Evolutionary conservation across 2,888 invertebrate genomes (phyloP).

Genomic region (Strigamia crassipes): DNA sequence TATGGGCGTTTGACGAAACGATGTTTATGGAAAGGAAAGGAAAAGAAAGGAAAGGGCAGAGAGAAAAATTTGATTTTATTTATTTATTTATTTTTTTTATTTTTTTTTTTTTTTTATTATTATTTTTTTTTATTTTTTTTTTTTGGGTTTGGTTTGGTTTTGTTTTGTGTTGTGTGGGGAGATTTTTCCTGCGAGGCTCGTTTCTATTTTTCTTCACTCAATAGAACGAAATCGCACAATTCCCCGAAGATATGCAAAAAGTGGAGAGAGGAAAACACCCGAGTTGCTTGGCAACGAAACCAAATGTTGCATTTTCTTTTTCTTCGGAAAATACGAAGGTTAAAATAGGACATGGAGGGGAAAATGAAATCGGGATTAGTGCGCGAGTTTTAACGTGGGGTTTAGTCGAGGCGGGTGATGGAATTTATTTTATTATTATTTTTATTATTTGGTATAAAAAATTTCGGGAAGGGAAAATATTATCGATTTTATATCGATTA

Average conservation of each 20-base stretch:
- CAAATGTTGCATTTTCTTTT: background rate
- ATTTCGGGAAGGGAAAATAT: no score
- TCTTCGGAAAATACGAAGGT: background rate
- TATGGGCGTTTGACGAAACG: background rate
- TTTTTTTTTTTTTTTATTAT: background rate
- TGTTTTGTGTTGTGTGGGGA: background rate
- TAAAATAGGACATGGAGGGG: background rate
- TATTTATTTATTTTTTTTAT: background rate
- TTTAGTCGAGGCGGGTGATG: background rate
- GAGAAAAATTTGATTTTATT: no score
- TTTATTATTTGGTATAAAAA: background rate
- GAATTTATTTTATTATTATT: background rate
- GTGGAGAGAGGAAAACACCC: slow-evolving; percentile 18
- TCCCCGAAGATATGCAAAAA: slow-evolving; percentile 36
- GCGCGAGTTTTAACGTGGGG: background rate
- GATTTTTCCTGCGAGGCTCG: slow-evolving; percentile 20
- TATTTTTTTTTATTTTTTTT: background rate
- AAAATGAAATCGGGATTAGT: background rate
- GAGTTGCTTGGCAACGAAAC: slow-evolving; percentile 21
- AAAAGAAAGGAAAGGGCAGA: no score
- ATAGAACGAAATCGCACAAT: slow-evolving; percentile 39
- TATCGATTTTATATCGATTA: no score
- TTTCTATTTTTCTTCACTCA: slow-evolving; percentile 39
- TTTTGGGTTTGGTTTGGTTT: background rate
- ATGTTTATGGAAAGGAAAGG: background rate